These are phyloP conservation scores for Hedychridium roseum DNA, from an alignment of 2,888 invertebrate species.

Conservation along the genomic window DNA sequence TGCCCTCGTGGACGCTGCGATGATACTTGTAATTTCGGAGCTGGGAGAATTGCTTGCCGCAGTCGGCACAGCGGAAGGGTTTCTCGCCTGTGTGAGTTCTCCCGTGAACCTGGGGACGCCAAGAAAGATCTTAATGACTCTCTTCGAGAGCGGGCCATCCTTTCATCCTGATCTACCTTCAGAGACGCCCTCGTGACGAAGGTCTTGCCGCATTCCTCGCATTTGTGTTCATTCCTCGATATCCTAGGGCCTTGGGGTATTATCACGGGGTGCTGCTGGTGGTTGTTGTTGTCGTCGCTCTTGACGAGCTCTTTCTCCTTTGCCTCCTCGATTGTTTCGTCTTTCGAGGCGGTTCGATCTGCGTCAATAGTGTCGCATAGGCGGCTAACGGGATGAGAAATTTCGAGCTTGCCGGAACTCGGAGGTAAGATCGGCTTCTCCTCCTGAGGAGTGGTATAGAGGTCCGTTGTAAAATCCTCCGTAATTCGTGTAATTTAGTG, in stretches of 20 bases:
- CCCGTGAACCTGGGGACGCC: slow-evolving; percentile 55
- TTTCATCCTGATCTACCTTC: slow-evolving; percentile 55
- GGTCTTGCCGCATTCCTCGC: slow-evolving; percentile 60
- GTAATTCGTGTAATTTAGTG: no score
- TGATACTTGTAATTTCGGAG: slow-evolving; percentile 87
- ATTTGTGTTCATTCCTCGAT: slow-evolving; percentile 47
- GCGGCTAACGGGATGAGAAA: slow-evolving; percentile 53
- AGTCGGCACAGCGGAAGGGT: slow-evolving; percentile 77
- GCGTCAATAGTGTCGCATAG: slow-evolving; percentile 45
- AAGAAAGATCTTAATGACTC: no score
- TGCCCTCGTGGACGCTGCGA: slow-evolving; percentile 80
- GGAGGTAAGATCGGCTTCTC: slow-evolving; percentile 5
- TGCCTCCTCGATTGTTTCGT: slow-evolving; percentile 12
- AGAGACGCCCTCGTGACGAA: slow-evolving; percentile 61
- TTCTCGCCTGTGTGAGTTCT: slow-evolving; percentile 65
- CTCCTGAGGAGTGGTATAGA: background rate
- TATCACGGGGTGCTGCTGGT: no score
- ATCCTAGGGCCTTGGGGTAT: no score
- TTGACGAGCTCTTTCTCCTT: slow-evolving; percentile 19
- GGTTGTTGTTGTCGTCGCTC: slow-evolving; percentile 53
- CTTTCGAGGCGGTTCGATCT: slow-evolving; percentile 3
- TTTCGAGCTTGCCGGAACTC: slow-evolving; percentile 35
- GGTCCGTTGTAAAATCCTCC: no score
- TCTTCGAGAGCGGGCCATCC: background rate
- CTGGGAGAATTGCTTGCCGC: slow-evolving; percentile 84